Conservation (phyloP, 1,140 invertebrate genomes). For the Lineus longissimus region DNA sequence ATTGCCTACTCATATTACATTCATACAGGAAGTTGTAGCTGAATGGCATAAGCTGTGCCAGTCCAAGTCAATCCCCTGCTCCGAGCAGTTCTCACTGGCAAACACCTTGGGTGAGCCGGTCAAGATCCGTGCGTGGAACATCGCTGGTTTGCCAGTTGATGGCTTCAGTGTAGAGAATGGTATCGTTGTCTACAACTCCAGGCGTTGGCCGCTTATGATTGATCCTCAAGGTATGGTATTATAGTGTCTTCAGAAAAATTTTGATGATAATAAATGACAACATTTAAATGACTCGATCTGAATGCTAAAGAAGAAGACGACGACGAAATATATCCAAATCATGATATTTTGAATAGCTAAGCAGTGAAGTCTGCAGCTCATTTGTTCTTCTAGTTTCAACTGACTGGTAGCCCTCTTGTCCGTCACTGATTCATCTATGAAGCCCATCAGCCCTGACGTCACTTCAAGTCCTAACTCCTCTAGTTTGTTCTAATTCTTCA, state of each 20-base stretch:
- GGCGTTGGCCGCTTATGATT: slow-evolving; percentile 55
- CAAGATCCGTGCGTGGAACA: slow-evolving; percentile 54
- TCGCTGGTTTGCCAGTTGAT: slow-evolving; percentile 54
- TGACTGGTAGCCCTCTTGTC: too few species aligned
- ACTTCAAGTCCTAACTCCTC: too few species aligned
- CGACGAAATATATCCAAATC: neutral
- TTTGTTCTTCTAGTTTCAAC: too few species aligned
- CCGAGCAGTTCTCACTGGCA: slow-evolving; percentile 47
- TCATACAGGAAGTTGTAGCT: slow-evolving; percentile 39
- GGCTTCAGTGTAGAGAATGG: slow-evolving; percentile 55
- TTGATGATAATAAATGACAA: too few species aligned
- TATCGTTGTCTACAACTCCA: slow-evolving; percentile 52
- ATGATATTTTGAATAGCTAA: too few species aligned
- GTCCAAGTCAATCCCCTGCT: slow-evolving; percentile 51
- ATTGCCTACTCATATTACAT: neutral
- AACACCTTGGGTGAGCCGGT: slow-evolving; percentile 52
- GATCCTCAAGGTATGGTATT: slow-evolving; percentile 51
- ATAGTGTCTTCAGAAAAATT: neutral
- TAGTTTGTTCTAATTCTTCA: too few species aligned
- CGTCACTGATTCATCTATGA: too few species aligned
- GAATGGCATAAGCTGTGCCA: slow-evolving; percentile 46
- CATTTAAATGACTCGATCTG: neutral
- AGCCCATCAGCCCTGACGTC: too few species aligned
- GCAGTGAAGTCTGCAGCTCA: too few species aligned
- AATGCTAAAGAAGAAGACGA: neutral